Evolutionary conservation across 1,140 invertebrate genomes (phyloP), one percentile per base, ranked within the genome.

Genomic region (Radopholus similis): DNA sequence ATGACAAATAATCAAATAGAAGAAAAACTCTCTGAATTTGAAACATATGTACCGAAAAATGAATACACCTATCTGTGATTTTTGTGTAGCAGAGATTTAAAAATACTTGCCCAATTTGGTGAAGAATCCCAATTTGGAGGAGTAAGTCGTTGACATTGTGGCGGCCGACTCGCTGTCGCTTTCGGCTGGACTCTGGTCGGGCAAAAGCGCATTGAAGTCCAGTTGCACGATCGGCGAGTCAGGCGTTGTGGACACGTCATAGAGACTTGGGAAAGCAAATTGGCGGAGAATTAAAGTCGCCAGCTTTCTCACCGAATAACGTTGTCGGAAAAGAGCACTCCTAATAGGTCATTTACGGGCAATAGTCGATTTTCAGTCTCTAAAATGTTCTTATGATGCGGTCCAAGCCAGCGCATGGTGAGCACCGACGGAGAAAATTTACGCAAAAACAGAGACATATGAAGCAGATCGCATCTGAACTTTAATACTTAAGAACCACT

Each of bases 51-150:
- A n/a, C n/a, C n/a, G n/a, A n/a, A n/a, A n/a, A n/a, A n/a, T n/a
- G n/a, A n/a, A n/a, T n/a, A n/a, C n/a, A n/a, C n/a, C n/a, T n/a
- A n/a, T n/a, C n/a, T n/a, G n/a, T n/a, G n/a, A n/a, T n/a, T n/a
- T n/a, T n/a, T n/a, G n/a, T n/a, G n/a, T n/a, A n/a, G n/a, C n/a
- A n/a, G n/a, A n/a, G n/a, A n/a, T n/a, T n/a, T n/a, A n/a, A n/a
- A n/a, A n/a, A n/a, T n/a, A n/a, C 15, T 15, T n/a, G 47, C 59
- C 59, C 28, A 62, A 32, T 62, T 62, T 35, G n/a, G 40, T 62
- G 32, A 62, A 34, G 32, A 62, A 62, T 5, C 59, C 59, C 21
- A 62, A 15, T 28, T 54, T 23, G 51, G 35, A 54, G 30, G 51
- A 15, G 51, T 28, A 0, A 13, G 51, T 5, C 40, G 42, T 32